Base-by-base conservation (phyloP, 2,113 vertebrate genomes). In the Chaenogobius annularis region DNA sequence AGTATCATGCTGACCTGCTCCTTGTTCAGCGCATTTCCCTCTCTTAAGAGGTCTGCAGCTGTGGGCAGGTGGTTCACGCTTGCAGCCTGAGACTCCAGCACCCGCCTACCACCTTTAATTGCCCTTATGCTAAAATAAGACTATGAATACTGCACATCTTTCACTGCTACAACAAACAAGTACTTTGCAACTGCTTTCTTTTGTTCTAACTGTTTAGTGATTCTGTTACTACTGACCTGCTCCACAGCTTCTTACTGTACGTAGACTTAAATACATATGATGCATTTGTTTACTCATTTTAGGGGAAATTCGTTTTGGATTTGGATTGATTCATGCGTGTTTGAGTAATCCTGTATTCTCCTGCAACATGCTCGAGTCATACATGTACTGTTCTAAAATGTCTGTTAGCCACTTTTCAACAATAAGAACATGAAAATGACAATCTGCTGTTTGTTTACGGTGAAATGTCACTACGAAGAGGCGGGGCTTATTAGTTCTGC, bases 261-360 rank as follows among this genome's bases (percentile, higher is more conserved):
- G 14, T 59, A 69, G 68, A 58, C 54, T 83, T 54, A 63, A 55
- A 43, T 9, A 40, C 68, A 35, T 77, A 74, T 40, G 37, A 5
- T 2, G 5, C 37, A 31, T 1, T 31, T 31, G 26, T 31, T 31
- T 31, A 31, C 26, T 31, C 1, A 2, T 31, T 31, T 31, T 31
- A 31, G 1, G 26, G 26, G 26, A 31, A 1, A 31, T 31, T 4
- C 2, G 26, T 31, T 31, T 31, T 31, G 26, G 26, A 31, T 31
- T 31, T 31, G 26, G 26, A 31, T 31, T 31, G 26, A 31, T 31
- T 31, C 26, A 31, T 4, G 26, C 26, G 4, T 31, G n/a, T n/a
- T n/a, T n/a, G 26, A 31, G 26, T 31, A 31, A 31, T 31, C 26
- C 26, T 31, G 26, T 31, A 2, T 31, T 31, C 2, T 31, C 26